phyloP scores from a whole-genome alignment of 2,888 invertebrate species.

The Lumbricus terrestris region DNA sequence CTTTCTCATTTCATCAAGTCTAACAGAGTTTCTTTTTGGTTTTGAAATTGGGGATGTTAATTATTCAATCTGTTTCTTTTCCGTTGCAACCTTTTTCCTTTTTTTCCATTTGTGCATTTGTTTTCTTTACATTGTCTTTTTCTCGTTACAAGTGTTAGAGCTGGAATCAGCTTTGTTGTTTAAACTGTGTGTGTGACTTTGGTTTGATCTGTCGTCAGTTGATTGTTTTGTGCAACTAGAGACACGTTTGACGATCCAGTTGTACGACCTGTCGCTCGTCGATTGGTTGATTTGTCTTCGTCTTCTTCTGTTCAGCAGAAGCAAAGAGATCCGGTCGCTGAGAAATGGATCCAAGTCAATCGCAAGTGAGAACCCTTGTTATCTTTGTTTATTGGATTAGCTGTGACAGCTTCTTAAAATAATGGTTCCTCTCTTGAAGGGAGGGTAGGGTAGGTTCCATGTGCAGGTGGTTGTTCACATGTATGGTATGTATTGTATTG shows the following conservation, averaged over 20 bases:
- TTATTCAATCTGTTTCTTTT: background rate
- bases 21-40: background rate
- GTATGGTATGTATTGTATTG: no score
- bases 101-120: background rate
- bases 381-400: background rate
- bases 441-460: no score
- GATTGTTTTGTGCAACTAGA: background rate
- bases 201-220: background rate
- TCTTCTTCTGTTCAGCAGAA: background rate
- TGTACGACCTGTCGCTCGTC: background rate
- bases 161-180: background rate
- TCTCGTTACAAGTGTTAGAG: background rate
- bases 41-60: background rate
- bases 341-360: slow-evolving; percentile 18
- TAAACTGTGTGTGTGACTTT: no score
- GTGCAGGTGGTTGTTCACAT: no score
- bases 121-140: background rate
- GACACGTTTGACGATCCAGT: slow-evolving; percentile 7
- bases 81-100: background rate
- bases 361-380: background rate
- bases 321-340: background rate
- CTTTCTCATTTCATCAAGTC: background rate
- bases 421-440: no score
- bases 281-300: background rate
- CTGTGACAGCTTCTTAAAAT: background rate